Conservation (phyloP, 2,888 invertebrate genomes). For the Agriotes lineatus region DNA sequence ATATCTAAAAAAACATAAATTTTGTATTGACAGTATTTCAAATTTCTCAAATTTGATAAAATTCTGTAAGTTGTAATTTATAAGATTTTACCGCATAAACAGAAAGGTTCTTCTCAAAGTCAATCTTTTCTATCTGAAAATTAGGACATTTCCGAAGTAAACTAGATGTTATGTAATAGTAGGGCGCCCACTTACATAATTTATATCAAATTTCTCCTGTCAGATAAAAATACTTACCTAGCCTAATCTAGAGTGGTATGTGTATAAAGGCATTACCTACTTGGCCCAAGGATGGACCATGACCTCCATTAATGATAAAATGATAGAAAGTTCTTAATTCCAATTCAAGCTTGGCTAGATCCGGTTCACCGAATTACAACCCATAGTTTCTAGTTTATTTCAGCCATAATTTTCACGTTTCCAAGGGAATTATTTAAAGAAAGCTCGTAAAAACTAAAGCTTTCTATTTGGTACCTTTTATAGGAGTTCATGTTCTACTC, state of each 20-base stretch:
- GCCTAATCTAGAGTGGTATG: conserved; percentile 38
- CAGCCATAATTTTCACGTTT: conserved; percentile 2
- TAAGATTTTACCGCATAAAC: too few species aligned
- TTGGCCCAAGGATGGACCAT: conserved; percentile 30
- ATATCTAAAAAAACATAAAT: too few species aligned
- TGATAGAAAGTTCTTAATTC: conserved; percentile 27
- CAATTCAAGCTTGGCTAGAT: conserved; percentile 17
- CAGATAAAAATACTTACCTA: conserved; percentile 35
- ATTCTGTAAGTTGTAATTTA: too few species aligned
- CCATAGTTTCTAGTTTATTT: neutral
- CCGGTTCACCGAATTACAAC: neutral
- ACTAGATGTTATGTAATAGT: too few species aligned
- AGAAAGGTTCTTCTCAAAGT: too few species aligned
- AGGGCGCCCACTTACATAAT: conserved; percentile 10
- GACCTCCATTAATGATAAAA: conserved; percentile 37
- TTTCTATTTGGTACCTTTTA: neutral
- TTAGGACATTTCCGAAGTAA: too few species aligned
- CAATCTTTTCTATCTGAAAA: too few species aligned
- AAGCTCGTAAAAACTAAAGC: neutral
- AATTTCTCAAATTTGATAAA: too few species aligned
- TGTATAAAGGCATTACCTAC: conserved; percentile 27
- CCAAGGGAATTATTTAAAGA: neutral
- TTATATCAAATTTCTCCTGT: conserved; percentile 28
- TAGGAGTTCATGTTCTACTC: too few species aligned
- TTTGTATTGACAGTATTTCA: too few species aligned